Conservation (phyloP, 2,888 invertebrate species). For the Nemotelus nigrinus region DNA sequence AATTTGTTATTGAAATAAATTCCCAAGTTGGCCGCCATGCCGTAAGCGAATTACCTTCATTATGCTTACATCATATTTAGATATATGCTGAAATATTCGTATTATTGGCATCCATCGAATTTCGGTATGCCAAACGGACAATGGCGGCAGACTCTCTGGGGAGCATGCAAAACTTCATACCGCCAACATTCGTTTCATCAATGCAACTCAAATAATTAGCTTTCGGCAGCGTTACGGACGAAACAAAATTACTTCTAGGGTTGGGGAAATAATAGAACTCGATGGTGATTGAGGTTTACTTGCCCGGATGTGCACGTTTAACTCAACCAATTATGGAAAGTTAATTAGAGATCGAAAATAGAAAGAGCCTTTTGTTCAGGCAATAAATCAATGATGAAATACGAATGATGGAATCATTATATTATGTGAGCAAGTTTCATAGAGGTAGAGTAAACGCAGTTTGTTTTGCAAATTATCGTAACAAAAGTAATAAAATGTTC, state of each 20-base stretch:
- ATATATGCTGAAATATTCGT: not conserved
- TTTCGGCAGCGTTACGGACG: constrained; percentile 14
- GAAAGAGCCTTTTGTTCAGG: not conserved
- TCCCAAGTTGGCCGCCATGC: not conserved
- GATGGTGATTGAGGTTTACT: constrained; percentile 6
- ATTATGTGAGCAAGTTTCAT: too few species aligned
- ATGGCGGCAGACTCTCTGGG: constrained; percentile 4
- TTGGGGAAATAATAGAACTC: not conserved
- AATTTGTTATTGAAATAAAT: constrained; percentile 22
- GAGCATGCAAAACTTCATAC: constrained; percentile 25
- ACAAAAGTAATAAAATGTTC: too few species aligned
- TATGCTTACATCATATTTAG: not conserved
- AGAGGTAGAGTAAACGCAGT: too few species aligned
- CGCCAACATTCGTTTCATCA: constrained; percentile 19
- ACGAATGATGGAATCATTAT: too few species aligned
- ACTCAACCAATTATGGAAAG: constrained; percentile 25
- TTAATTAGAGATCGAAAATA: constrained; percentile 29
- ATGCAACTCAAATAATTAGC: constrained; percentile 39
- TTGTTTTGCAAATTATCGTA: too few species aligned
- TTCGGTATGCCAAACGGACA: not conserved
- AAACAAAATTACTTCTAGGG: constrained; percentile 4
- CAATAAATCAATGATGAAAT: too few species aligned
- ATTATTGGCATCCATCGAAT: constrained; percentile 33
- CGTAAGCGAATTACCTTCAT: constrained; percentile 24
- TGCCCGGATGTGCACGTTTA: not conserved